Evolutionary conservation across 2,888 invertebrate genomes (phyloP), one percentile per base, ranked within the genome.

Genomic region (Orthosia incerta): DNA sequence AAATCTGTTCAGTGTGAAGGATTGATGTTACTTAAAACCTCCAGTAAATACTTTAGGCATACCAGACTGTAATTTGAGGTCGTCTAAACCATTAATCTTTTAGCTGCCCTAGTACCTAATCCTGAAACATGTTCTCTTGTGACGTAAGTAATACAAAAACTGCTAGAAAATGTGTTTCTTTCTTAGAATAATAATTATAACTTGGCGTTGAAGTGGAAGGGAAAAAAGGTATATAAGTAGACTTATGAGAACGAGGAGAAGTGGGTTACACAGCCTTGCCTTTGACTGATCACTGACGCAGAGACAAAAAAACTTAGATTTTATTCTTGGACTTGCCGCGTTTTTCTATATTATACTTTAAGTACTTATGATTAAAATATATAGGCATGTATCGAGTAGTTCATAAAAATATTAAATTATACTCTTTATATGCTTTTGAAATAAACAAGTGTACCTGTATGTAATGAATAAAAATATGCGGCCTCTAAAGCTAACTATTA

Each of bases 11-110:
- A 59, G 16, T 9, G 53, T 59, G 55, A 79, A 66, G 50, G 76
- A 82, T 76, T 74, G 67, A 72, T 71, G 67, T 74, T 55, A 78
- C 67, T 67, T 50, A 76, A 76, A 85, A 76, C 18, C 57, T 69
- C 50, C 12, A 67, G 74, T 78, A 74, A 71, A 80, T 80, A 73
- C 66, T 84, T 71, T 71, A 53, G 51, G 59, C 71, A 71, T 78
- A 67, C 77, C 61, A 71, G 45, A 69, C 59, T 57, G 55, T 71
- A 67, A 77, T 77, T 77, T 75, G 68, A 63, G 80, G 71, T 20
- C 70, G 68, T 61, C 45, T 51, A 48, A 39, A 56, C 71, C 77
- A 85, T 86, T 71, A 75, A 84, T 85, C 83, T 75, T 75, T 71
- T 72, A 71, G 75, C 60, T 67, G n/a, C 69, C 62, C 56, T 68